Conservation (phyloP, 2,888 invertebrate genomes). For the Dynastes tityus region DNA sequence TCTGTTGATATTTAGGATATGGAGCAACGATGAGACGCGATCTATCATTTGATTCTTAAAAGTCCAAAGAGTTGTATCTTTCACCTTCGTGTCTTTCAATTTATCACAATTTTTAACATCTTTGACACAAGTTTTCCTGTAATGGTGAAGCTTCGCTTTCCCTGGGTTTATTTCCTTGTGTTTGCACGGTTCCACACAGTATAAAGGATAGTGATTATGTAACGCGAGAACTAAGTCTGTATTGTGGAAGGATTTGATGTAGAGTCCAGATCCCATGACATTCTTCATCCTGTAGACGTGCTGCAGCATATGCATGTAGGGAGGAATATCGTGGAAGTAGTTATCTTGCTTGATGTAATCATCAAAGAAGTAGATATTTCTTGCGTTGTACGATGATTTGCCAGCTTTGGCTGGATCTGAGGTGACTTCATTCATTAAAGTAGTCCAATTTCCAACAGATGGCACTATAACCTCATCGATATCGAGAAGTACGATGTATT, state of each 20-base stretch:
- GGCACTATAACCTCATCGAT: conserved; percentile 94
- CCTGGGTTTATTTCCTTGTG: conserved; percentile 84
- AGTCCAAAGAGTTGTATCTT: conserved; percentile 91
- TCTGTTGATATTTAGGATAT: background rate
- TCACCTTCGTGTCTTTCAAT: conserved; percentile 85
- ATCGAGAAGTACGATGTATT: conserved; percentile 86
- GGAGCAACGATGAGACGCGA: conserved; percentile 72
- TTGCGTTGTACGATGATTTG: conserved; percentile 69
- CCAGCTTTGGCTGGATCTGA: conserved; percentile 79
- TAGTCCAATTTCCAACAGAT: conserved; percentile 80
- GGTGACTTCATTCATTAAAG: conserved; percentile 80
- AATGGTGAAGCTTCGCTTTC: conserved; percentile 91
- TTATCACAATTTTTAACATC: conserved; percentile 86
- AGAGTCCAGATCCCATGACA: conserved; percentile 90
- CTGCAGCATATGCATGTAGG: conserved; percentile 87
- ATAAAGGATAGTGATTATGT: conserved; percentile 91
- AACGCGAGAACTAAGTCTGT: conserved; percentile 87
- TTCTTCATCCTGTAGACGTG: conserved; percentile 89
- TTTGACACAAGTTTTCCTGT: conserved; percentile 89
- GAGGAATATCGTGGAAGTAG: conserved; percentile 85
- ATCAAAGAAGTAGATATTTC: conserved; percentile 95
- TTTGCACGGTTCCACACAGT: conserved; percentile 76
- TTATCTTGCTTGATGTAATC: conserved; percentile 87
- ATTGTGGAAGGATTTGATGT: conserved; percentile 92
- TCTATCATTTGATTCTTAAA: conserved; percentile 84